Percentiles rank a stretch among this genome's conserved stretches.
Conservation (phyloP, 2,888 invertebrate genomes). For the Silvanus unidentatus region DNA sequence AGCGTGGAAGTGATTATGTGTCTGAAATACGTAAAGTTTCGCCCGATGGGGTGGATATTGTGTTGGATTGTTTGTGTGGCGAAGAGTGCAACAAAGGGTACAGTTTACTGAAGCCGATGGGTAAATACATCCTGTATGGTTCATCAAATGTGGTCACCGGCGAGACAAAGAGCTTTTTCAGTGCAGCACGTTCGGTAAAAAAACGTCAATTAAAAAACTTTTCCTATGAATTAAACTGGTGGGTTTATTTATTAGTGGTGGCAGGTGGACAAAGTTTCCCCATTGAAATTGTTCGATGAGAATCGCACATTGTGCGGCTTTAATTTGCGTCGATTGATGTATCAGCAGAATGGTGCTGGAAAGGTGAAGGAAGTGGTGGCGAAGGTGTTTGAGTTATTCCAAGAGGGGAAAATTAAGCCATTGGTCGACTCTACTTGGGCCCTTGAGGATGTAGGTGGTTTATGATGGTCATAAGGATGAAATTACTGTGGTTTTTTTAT, state of each 20-base stretch:
- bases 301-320: slow-evolving; percentile 79
- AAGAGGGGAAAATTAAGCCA: slow-evolving; percentile 73
- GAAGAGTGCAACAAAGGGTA: slow-evolving; percentile 85
- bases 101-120: slow-evolving; percentile 77
- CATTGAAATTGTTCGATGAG: slow-evolving; percentile 82
- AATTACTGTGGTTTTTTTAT: background rate
- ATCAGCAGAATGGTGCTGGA: slow-evolving; percentile 67
- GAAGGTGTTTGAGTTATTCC: slow-evolving; percentile 69
- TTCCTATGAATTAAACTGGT: slow-evolving; percentile 1
- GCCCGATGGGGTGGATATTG: slow-evolving; percentile 77
- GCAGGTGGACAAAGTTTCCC: slow-evolving; percentile 88
- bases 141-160: slow-evolving; percentile 85
- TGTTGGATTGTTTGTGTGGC: slow-evolving; percentile 82
- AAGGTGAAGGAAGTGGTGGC: slow-evolving; percentile 67
- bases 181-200: slow-evolving; percentile 80
- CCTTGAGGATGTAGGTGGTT: slow-evolving; percentile 68
- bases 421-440: slow-evolving; percentile 82
- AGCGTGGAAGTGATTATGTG: slow-evolving; percentile 74
- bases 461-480: background rate
- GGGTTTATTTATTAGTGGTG: slow-evolving; percentile 63
- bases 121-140: slow-evolving; percentile 82
- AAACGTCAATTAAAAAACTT: slow-evolving; percentile 27
- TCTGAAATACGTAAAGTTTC: slow-evolving; percentile 76
- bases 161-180: slow-evolving; percentile 87
- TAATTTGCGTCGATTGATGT: slow-evolving; percentile 77